These are phyloP conservation scores for Ciconia stormi DNA, from an alignment of 2,113 vertebrate genomes.

Conservation along the genomic window DNA sequence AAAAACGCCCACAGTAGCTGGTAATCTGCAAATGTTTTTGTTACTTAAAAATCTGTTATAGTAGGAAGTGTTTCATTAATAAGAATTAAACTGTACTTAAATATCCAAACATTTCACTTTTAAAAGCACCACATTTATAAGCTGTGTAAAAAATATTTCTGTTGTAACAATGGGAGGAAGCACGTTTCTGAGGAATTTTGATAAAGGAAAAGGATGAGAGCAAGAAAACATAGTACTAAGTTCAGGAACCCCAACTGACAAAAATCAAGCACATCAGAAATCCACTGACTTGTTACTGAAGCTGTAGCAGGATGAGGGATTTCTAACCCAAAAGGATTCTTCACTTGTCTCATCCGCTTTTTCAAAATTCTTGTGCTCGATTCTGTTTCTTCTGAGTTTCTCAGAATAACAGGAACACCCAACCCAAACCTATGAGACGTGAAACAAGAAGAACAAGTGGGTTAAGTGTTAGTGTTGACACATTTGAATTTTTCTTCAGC, in stretches of 20 bases:
- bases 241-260: background rate
- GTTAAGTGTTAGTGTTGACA: background rate
- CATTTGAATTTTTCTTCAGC: background rate
- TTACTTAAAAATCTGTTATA: background rate
- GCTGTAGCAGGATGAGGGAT: constrained; percentile 71
- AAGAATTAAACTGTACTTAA: background rate
- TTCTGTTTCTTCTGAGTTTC: constrained; percentile 88
- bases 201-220: background rate
- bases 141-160: background rate
- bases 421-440: constrained; percentile 85
- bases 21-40: background rate
- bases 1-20: background rate
- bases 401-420: constrained; percentile 91
- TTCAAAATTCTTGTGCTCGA: constrained; percentile 78
- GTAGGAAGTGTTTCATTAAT: constrained; percentile 10
- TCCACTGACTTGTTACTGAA: constrained; percentile 83
- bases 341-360: constrained; percentile 92
- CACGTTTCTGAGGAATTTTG: background rate
- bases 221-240: background rate
- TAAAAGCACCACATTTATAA: background rate
- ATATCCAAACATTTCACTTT: background rate
- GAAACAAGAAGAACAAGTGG: background rate
- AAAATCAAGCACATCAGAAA: background rate
- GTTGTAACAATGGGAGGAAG: background rate
- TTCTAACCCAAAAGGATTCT: constrained; percentile 90